Evolutionary conservation across 2,888 invertebrate species (phyloP).

Genomic region (Syritta pipiens): DNA sequence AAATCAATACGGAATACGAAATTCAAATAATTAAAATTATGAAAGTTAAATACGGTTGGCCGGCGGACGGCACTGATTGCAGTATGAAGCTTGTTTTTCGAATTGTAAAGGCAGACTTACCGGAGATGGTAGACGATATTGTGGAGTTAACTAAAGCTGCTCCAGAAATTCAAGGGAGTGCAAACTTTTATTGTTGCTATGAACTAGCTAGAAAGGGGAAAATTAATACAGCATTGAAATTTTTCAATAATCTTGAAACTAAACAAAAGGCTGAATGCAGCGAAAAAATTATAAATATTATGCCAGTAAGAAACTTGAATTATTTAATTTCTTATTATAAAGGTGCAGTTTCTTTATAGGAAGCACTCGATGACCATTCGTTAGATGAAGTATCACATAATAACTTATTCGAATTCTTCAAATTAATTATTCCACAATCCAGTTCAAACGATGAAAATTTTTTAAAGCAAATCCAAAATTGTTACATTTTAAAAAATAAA

Average conservation of each 20-base stretch:
- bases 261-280: conserved; percentile 72
- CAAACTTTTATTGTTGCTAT: conserved; percentile 77
- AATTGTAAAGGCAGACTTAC: conserved; percentile 76
- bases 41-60: conserved; percentile 79
- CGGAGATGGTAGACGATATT: conserved; percentile 78
- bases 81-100: conserved; percentile 76
- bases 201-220: conserved; percentile 76
- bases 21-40: conserved; percentile 78
- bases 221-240: conserved; percentile 74
- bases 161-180: conserved; percentile 74
- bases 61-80: conserved; percentile 74
- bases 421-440: conserved; percentile 72
- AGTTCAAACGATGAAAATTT: conserved; percentile 69
- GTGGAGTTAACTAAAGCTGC: conserved; percentile 75
- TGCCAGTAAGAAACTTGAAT: conserved; percentile 69
- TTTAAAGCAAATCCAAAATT: conserved; percentile 73
- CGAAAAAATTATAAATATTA: conserved; percentile 73
- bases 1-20: conserved; percentile 77
- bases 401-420: conserved; percentile 75
- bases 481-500: conserved; percentile 72
- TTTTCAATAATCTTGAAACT: conserved; percentile 73
- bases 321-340: neutral
- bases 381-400: conserved; percentile 70
- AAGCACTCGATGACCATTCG: conserved; percentile 64
- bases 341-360: conserved; percentile 50